Evolutionary conservation across 2,797 vertebrate species (phyloP), one percentile per base, ranked within the genome.

Genomic region (Sebastiscus albofasciatus): DNA sequence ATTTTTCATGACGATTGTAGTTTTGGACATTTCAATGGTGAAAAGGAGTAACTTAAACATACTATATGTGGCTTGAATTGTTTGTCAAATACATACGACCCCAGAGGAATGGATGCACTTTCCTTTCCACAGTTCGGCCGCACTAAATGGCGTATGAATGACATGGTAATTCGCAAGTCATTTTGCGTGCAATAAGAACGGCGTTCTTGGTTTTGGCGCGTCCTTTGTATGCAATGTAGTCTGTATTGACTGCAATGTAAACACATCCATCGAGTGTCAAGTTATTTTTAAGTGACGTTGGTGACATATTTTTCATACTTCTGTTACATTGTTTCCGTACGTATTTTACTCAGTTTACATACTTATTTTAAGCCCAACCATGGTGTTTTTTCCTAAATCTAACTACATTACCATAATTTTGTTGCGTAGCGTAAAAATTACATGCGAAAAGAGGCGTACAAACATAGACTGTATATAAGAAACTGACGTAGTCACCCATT

Each of bases 361-460:
- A 46, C 6, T 46, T 46, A 46, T 46, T 2, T 46, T 46, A 46
- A 46, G 14, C 39, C 39, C 6, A 46, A 46, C 6, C 42, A 18
- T 18, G 39, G 0, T 0, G 39, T 6, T 42, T 46, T 42, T n/a
- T 0, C 13, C 39, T 42, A 16, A 42, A 39, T 0, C 36, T 39
- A 14, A 39, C 1, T 46, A 18, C 42, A 16, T 46, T 0, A 18
- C 0, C 16, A 16, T 46, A 0, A 16, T 7, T 46, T 46, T 46
- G 42, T 18, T 46, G 42, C 14, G 1, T 46, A 0, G 42, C 1
- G 42, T 18, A 46, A 46, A 18, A 8, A 39, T 39, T 0, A 6
- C 5, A 14, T 39, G 13, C 13, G 0, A 39, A 39, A 39, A 39
- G 36, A 39, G 13, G 13, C 13, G 13, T 39, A 39, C 5, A 39